Conservation (phyloP, 1,140 invertebrate genomes). For the Euwallacea similis region DNA sequence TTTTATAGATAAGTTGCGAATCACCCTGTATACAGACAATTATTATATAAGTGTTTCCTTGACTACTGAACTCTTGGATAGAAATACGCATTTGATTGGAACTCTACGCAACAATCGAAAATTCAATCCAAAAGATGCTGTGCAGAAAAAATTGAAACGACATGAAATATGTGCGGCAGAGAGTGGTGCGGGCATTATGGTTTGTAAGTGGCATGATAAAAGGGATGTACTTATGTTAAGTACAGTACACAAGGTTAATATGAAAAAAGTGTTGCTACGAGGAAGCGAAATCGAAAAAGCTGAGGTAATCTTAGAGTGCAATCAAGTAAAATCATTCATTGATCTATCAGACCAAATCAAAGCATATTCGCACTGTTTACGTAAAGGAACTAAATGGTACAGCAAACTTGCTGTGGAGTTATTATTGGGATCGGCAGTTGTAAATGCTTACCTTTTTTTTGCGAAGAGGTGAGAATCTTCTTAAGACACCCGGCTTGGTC, state of each 20-base stretch:
- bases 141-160: slow-evolving; percentile 50
- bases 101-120: slow-evolving; percentile 53
- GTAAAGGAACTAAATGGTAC: slow-evolving; percentile 36
- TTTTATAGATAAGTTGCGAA: too few relatives aligned
- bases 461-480: too few relatives aligned
- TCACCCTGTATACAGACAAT: slow-evolving; percentile 18
- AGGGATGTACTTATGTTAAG: slow-evolving; percentile 52
- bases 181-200: slow-evolving; percentile 51
- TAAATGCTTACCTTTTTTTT: slow-evolving; percentile 23
- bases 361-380: slow-evolving; percentile 37
- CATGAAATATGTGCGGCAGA: slow-evolving; percentile 47
- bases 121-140: slow-evolving; percentile 49
- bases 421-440: slow-evolving; percentile 46
- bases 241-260: slow-evolving; percentile 47
- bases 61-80: slow-evolving; percentile 51
- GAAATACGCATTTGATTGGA: slow-evolving; percentile 55
- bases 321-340: slow-evolving; percentile 48
- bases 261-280: background rate
- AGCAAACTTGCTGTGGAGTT: slow-evolving; percentile 19
- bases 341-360: slow-evolving; percentile 42
- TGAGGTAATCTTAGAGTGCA: slow-evolving; percentile 52
- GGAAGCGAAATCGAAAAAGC: slow-evolving; percentile 46
- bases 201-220: slow-evolving; percentile 55
- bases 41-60: slow-evolving; percentile 39
- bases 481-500: too few relatives aligned